phyloP scores from a whole-genome alignment of 1,140 invertebrate genomes.

The Listronotus bonariensis region DNA sequence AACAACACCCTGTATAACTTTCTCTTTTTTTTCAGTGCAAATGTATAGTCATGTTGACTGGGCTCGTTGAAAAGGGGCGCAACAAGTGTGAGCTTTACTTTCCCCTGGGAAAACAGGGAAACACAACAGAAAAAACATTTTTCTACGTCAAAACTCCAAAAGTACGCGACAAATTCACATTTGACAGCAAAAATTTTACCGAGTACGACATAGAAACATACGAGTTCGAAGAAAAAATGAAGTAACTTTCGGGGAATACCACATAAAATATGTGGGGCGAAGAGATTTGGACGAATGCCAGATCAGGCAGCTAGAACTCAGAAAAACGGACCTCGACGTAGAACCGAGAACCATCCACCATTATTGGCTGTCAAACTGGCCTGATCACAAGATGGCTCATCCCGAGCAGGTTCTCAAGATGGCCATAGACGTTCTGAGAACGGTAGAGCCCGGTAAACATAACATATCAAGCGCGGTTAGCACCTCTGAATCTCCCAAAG shows the following conservation, averaged over 20 bases:
- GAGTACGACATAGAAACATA: conserved; percentile 45
- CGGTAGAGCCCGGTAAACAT: conserved; percentile 42
- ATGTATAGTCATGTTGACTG: conserved; percentile 89
- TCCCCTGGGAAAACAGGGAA: conserved; percentile 58
- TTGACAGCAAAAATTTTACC: conserved; percentile 39
- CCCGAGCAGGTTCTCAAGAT: conserved; percentile 60
- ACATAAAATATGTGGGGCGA: conserved; percentile 44
- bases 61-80: conserved; percentile 78
- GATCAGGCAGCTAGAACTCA: conserved; percentile 45
- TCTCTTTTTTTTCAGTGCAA: conserved; percentile 45
- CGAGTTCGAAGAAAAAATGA: conserved; percentile 51
- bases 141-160: conserved; percentile 47
- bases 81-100: conserved; percentile 90
- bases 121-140: conserved; percentile 40
- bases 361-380: conserved; percentile 74
- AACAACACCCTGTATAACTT: too few species aligned
- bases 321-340: conserved; percentile 33
- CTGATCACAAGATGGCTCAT: conserved; percentile 61
- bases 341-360: conserved; percentile 52
- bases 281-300: conserved; percentile 47
- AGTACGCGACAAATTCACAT: conserved; percentile 50
- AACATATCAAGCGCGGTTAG: conserved; percentile 33
- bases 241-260: conserved; percentile 46
- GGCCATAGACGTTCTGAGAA: conserved; percentile 62
- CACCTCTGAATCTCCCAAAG: not conserved